These are phyloP conservation scores for Otis tarda DNA, from an alignment of 2,113 vertebrate species.

Conservation along the genomic window DNA sequence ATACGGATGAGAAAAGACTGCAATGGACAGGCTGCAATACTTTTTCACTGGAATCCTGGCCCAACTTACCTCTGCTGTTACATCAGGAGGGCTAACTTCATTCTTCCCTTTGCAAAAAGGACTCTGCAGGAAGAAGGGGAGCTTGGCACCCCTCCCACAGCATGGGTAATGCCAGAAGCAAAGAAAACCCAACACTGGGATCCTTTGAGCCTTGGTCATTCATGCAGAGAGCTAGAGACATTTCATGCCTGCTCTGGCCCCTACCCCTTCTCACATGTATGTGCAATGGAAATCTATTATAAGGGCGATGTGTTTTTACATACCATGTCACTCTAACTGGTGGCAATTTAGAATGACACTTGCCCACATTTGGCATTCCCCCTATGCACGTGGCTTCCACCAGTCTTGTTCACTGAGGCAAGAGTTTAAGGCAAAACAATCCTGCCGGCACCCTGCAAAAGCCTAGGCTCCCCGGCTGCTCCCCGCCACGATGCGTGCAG, in stretches of 20 bases:
- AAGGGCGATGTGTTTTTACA: background rate
- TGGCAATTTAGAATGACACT: background rate
- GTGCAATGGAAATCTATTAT: background rate
- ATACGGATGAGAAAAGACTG: background rate
- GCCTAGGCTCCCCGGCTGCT: background rate
- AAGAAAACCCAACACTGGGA: background rate
- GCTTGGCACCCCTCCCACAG: background rate
- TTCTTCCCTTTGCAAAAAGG: background rate
- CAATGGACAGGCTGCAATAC: background rate
- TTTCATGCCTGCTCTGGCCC: background rate
- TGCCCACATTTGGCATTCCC: background rate
- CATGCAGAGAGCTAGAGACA: background rate
- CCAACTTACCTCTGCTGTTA: background rate
- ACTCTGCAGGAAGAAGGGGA: background rate
- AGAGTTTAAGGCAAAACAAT: background rate
- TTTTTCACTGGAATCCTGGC: background rate
- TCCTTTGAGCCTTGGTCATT: background rate
- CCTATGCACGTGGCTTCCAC: background rate
- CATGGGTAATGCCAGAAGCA: background rate
- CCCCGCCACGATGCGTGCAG: accelerated
- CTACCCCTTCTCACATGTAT: background rate
- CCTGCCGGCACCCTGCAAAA: background rate
- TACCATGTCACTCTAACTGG: background rate
- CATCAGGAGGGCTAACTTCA: background rate
- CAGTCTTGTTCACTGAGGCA: background rate